Evolutionary conservation across 2,888 invertebrate species (phyloP).

Genomic region (Dimorphilus gyrociliatus): DNA sequence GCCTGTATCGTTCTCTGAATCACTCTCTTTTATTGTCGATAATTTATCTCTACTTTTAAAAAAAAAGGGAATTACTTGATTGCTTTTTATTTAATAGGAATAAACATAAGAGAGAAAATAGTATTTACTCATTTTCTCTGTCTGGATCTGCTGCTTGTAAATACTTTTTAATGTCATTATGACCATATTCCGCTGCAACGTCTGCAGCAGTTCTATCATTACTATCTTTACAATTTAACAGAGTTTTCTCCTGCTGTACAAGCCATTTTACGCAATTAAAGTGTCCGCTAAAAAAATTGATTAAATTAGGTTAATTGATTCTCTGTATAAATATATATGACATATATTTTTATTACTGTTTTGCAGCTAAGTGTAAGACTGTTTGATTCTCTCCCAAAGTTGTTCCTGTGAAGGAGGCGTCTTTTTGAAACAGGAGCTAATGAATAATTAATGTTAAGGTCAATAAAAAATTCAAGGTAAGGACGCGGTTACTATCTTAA

Average conservation of each 20-base stretch:
- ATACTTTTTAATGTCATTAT: constrained; percentile 18
- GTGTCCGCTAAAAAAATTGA: constrained; percentile 17
- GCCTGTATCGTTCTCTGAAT: too few species aligned
- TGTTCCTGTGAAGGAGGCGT: too few species aligned
- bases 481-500: too few species aligned
- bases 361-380: constrained; percentile 26
- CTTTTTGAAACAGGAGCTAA: too few species aligned
- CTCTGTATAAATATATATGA: background rate
- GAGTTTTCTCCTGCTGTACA: constrained; percentile 22
- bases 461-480: too few species aligned
- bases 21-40: too few species aligned
- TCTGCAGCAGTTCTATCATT: constrained; percentile 19
- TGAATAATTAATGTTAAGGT: too few species aligned
- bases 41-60: too few species aligned
- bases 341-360: constrained; percentile 16
- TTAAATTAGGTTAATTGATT: background rate
- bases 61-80: too few species aligned
- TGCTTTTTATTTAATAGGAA: too few species aligned
- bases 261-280: constrained; percentile 29
- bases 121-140: background rate
- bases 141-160: constrained; percentile 9
- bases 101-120: too few species aligned
- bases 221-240: constrained; percentile 17
- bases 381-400: constrained; percentile 26
- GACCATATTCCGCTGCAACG: constrained; percentile 20